phyloP scores from a whole-genome alignment of 2,888 invertebrate species.

The Eustalomyia histrio region DNA sequence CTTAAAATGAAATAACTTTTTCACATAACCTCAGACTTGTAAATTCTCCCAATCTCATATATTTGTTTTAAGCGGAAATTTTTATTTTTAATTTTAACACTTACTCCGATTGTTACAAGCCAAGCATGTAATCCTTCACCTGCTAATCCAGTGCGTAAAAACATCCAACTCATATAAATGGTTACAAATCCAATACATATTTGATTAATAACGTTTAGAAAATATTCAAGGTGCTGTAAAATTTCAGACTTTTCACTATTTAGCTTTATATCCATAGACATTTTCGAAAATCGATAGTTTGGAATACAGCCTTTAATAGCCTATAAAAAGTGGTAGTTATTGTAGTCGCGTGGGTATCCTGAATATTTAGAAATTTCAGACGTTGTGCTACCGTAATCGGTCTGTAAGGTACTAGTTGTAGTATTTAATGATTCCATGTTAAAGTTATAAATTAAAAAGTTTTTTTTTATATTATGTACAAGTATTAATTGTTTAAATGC shows the following conservation, averaged over 20 bases:
- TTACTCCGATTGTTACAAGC: conserved; percentile 77
- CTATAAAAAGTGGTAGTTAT: conserved; percentile 26
- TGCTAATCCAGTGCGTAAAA: conserved; percentile 69
- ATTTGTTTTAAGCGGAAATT: too few species aligned
- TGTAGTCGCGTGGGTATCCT: conserved; percentile 27
- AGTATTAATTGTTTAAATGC: conserved; percentile 29
- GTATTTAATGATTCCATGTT: conserved; percentile 57
- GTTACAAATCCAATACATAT: conserved; percentile 77
- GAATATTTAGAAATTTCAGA: conserved; percentile 55
- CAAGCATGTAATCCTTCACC: conserved; percentile 74
- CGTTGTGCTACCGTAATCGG: conserved; percentile 75
- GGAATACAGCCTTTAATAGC: conserved; percentile 59
- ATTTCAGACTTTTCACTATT: conserved; percentile 66
- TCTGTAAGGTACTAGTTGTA: conserved; percentile 64
- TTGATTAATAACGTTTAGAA: conserved; percentile 74
- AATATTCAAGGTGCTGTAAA: conserved; percentile 69
- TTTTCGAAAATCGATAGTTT: conserved; percentile 64
- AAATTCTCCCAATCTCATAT: too few species aligned
- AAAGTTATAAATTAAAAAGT: conserved; percentile 33
- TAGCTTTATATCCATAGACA: conserved; percentile 67
- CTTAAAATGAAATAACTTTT: too few species aligned
- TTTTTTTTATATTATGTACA: conserved; percentile 33
- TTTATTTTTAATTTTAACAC: too few species aligned
- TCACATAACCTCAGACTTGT: too few species aligned
- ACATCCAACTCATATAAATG: conserved; percentile 75